phyloP scores from a whole-genome alignment of 1,140 invertebrate species.

The Nasonia vitripennis region DNA sequence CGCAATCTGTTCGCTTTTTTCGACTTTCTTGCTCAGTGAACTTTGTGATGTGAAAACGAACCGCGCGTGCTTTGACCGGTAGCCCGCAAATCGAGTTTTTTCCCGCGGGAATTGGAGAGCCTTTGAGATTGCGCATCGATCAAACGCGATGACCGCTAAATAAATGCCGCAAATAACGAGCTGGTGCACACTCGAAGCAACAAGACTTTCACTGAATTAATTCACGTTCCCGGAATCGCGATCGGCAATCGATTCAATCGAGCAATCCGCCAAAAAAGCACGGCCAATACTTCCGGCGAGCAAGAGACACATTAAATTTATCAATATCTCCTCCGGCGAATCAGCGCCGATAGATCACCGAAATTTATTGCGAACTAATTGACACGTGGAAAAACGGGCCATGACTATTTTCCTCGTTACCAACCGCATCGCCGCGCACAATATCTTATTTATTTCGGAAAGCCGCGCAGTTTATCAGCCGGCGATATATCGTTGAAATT shows the following conservation, averaged over 20 bases:
- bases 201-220: neutral
- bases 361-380: conserved; percentile 42
- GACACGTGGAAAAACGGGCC: neutral
- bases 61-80: neutral
- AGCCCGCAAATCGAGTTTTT: neutral
- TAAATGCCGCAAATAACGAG: neutral
- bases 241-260: too few species aligned
- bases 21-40: neutral
- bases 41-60: neutral
- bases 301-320: neutral
- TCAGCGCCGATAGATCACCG: conserved; percentile 1
- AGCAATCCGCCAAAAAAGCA: too few species aligned
- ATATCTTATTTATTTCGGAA: conserved; percentile 43
- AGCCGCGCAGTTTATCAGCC: conserved; percentile 29
- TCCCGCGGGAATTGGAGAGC: neutral
- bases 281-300: neutral
- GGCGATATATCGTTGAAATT: conserved; percentile 55
- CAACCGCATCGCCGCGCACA: neutral
- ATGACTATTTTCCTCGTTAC: conserved; percentile 22
- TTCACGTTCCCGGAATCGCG: too few species aligned
- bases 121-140: too few species aligned
- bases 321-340: neutral
- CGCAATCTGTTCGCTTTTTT: conserved; percentile 17
- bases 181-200: too few species aligned
- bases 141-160: neutral